Percentiles rank a stretch among this genome's conserved stretches.
Conservation (phyloP, 2,888 invertebrate genomes). For the Crioceris asparagi region DNA sequence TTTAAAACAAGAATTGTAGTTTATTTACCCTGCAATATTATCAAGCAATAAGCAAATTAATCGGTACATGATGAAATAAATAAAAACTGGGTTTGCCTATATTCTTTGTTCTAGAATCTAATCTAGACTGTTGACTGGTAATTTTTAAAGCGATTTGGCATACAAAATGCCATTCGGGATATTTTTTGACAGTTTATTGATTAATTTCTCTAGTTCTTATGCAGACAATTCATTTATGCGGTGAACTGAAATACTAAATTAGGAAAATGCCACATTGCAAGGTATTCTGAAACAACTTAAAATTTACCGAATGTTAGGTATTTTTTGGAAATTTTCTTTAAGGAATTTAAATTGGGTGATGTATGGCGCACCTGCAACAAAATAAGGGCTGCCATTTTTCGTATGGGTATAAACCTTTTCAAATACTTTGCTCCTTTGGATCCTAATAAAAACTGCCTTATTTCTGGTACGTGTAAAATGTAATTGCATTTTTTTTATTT, state of each 20-base stretch:
- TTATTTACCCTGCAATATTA: no score
- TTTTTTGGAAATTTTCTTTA: conserved; percentile 9
- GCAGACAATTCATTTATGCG: not conserved
- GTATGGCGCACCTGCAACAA: conserved; percentile 74
- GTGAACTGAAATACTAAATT: no score
- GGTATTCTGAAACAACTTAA: conserved; percentile 19
- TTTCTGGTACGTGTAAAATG: conserved; percentile 45
- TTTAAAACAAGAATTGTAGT: no score
- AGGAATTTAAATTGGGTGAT: conserved; percentile 46
- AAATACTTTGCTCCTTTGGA: conserved; percentile 60
- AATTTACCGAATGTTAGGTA: not conserved
- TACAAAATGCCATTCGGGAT: no score
- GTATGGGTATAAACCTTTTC: conserved; percentile 61
- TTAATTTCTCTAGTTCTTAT: no score
- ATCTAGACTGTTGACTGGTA: no score
- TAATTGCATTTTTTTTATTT: not conserved
- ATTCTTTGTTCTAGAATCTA: no score
- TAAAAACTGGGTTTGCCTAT: no score
- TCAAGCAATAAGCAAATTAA: no score
- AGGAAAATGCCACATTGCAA: conserved; percentile 27
- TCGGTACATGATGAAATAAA: no score
- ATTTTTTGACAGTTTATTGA: no score
- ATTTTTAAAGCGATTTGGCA: no score
- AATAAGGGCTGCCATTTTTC: conserved; percentile 64
- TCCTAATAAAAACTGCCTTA: conserved; percentile 53